phyloP scores from a whole-genome alignment of 92 coral and sea anemone species.

The Heteractis magnifica region DNA sequence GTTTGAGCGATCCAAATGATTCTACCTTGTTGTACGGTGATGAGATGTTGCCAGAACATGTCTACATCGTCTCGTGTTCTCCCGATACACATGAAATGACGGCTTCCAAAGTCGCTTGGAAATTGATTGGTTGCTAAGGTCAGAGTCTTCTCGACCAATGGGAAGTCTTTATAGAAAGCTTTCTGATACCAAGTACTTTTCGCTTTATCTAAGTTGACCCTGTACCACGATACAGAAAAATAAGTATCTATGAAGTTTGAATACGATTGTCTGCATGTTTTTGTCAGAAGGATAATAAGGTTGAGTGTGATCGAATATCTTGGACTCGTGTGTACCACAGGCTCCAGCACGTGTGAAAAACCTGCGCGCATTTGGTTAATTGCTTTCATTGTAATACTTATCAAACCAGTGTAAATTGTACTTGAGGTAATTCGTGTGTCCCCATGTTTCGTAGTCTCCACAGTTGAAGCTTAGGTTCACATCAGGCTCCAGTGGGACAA shows the following conservation, averaged over 20 bases:
- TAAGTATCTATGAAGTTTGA: too few species aligned
- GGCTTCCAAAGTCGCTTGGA: slow-evolving; percentile 51
- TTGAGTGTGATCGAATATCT: too few species aligned
- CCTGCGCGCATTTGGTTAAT: too few species aligned
- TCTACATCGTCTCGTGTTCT: slow-evolving; percentile 63
- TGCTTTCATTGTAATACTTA: too few species aligned
- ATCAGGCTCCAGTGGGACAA: slow-evolving; percentile 41
- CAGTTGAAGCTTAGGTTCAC: slow-evolving; percentile 38
- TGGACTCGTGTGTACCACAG: too few species aligned
- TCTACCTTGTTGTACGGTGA: slow-evolving; percentile 40
- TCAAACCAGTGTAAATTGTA: slow-evolving; percentile 9
- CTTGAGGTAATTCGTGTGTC: slow-evolving; percentile 53
- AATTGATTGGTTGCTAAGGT: slow-evolving; percentile 48
- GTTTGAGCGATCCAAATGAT: not conserved
- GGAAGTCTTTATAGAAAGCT: slow-evolving; percentile 63
- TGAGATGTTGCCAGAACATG: slow-evolving; percentile 66
- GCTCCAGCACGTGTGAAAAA: too few species aligned
- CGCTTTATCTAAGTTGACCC: slow-evolving; percentile 45
- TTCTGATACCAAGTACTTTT: slow-evolving; percentile 66
- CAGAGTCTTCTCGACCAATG: slow-evolving; percentile 47
- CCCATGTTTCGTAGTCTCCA: slow-evolving; percentile 53
- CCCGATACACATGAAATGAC: slow-evolving; percentile 67
- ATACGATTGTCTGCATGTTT: not conserved
- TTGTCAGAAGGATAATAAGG: too few species aligned
- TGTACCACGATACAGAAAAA: not conserved